Conservation (phyloP, 1,140 invertebrate genomes). For the Dreissena polymorpha region DNA sequence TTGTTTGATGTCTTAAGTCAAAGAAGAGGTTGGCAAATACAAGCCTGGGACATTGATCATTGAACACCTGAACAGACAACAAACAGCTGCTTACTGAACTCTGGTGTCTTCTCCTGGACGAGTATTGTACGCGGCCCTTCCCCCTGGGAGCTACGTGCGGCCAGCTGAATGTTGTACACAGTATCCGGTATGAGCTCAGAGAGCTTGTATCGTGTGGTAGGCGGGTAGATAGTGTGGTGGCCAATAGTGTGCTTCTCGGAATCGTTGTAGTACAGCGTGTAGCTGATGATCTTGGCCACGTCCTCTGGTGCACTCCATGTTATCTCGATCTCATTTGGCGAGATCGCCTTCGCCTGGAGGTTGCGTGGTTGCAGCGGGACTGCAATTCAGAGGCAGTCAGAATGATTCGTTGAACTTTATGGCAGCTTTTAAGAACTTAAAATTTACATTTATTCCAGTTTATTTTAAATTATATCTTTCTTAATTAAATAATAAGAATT, state of each 20-base stretch:
- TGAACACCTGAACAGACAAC: no score
- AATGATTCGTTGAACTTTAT: no score
- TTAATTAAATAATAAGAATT: no score
- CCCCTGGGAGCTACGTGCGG: constrained; percentile 93
- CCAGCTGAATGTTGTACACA: constrained; percentile 96
- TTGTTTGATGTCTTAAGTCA: no score
- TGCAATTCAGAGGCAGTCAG: constrained; percentile 79
- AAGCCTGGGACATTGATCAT: no score
- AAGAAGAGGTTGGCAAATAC: no score
- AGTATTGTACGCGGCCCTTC: constrained; percentile 98
- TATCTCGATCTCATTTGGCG: constrained; percentile 85
- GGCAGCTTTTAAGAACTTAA: no score
- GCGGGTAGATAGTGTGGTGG: constrained; percentile 83
- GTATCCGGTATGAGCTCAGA: constrained; percentile 96
- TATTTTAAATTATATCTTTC: no score
- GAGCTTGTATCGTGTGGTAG: constrained; percentile 91
- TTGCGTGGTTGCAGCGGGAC: constrained; percentile 97
- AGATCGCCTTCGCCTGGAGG: constrained; percentile 85
- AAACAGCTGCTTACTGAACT: constrained; percentile 94
- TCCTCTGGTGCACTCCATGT: constrained; percentile 94
- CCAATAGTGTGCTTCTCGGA: constrained; percentile 89
- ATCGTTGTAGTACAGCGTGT: constrained; percentile 98
- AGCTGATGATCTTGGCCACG: constrained; percentile 93
- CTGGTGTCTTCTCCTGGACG: constrained; percentile 95
- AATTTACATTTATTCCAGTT: no score